These are phyloP conservation scores for Oscheius sp. DNA, from an alignment of 2,888 invertebrate genomes.

Conservation along the genomic window DNA sequence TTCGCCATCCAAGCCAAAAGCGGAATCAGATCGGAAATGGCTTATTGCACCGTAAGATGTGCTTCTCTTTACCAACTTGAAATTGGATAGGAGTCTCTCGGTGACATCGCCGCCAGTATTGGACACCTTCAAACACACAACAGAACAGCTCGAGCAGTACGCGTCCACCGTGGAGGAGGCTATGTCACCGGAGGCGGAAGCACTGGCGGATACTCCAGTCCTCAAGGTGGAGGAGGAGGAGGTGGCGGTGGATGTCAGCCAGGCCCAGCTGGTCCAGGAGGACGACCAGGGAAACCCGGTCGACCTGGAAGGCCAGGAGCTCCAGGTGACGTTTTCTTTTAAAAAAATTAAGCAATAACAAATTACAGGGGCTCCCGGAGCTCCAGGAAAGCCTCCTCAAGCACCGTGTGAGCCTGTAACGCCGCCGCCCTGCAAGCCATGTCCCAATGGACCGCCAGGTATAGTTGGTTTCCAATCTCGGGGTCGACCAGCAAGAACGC, in stretches of 20 bases:
- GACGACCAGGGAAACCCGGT: constrained; percentile 21
- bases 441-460: constrained; percentile 37
- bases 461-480: too few species aligned
- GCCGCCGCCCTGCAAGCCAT: constrained; percentile 24
- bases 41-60: constrained; percentile 10
- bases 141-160: constrained; percentile 11
- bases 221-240: constrained; percentile 10
- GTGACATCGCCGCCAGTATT: constrained; percentile 2
- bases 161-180: constrained; percentile 4
- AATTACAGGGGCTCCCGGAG: constrained; percentile 23
- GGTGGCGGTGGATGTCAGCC: constrained; percentile 24
- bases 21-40: not conserved
- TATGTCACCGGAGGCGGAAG: constrained; percentile 7
- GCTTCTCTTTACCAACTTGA: not conserved
- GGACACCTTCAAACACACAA: constrained; percentile 10
- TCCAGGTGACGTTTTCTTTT: not conserved
- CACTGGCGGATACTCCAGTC: not conserved
- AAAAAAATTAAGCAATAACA: not conserved
- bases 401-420: constrained; percentile 9
- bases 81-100: constrained; percentile 9
- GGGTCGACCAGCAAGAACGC: too few species aligned
- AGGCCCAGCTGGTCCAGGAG: constrained; percentile 23
- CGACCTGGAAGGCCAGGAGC: constrained; percentile 25
- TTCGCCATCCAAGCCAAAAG: constrained; percentile 16
- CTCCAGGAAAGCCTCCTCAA: constrained; percentile 23